Evolutionary conservation across 2,888 invertebrate genomes (phyloP).

Genomic region (Tetanocera ferruginea): DNA sequence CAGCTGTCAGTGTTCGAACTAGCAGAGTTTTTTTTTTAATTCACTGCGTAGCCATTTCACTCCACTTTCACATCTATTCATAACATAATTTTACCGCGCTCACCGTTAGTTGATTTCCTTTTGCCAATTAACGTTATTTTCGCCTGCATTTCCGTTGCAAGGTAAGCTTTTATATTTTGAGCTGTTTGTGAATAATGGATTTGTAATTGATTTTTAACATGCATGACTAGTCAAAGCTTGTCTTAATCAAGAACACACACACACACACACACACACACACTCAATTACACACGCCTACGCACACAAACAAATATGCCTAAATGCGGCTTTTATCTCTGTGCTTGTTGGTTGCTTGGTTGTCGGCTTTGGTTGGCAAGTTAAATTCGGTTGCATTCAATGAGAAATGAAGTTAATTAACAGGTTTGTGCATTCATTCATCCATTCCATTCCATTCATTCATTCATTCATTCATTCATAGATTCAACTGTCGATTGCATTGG

Average conservation of each 20-base stretch:
- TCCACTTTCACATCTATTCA: neutral
- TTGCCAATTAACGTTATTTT: conserved; percentile 29
- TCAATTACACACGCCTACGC: neutral
- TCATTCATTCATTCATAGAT: neutral
- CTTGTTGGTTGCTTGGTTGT: too few species aligned
- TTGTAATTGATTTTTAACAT: conserved; percentile 47
- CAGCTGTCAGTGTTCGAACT: neutral
- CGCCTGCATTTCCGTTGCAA: conserved; percentile 6
- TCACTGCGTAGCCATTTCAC: too few species aligned
- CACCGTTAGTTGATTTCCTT: neutral
- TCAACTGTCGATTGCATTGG: conserved; percentile 25
- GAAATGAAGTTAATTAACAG: conserved; percentile 28
- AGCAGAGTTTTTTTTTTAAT: neutral
- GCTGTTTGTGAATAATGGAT: conserved; percentile 25
- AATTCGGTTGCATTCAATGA: neutral
- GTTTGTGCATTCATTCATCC: conserved; percentile 5
- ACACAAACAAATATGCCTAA: conserved; percentile 21
- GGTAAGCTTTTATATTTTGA: neutral
- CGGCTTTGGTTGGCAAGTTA: neutral
- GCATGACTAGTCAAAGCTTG: conserved; percentile 48
- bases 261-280: conserved; percentile 17
- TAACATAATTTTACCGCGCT: neutral
- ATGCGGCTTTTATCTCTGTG: too few species aligned
- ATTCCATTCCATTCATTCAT: neutral
- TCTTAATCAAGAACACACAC: conserved; percentile 33